Percentiles rank a stretch among this genome's conserved stretches.
These are phyloP conservation scores for Clarias fuscus DNA, from an alignment of 2,797 vertebrate species.

Conservation along the genomic window DNA sequence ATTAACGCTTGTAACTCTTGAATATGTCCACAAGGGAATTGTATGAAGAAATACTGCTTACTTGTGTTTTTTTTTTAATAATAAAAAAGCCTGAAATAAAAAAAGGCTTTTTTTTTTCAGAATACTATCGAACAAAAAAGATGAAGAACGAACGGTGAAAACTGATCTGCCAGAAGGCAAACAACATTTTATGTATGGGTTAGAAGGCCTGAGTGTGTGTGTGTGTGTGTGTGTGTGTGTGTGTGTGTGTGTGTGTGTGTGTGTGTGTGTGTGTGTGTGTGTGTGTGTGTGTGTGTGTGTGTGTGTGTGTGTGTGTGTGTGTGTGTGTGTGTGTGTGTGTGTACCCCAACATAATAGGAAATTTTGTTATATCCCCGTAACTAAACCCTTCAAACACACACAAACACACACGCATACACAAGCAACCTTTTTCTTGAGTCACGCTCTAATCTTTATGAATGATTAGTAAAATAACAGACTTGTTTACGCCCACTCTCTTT, in stretches of 20 bases:
- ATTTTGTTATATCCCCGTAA: not conserved
- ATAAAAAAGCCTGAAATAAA: not conserved
- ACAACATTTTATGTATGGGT: constrained; percentile 19
- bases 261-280: constrained; percentile 21
- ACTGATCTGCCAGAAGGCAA: constrained; percentile 8
- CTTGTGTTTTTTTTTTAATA: constrained; percentile 3
- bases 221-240: constrained; percentile 25
- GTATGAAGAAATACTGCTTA: constrained; percentile 17
- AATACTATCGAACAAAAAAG: not conserved
- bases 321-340: constrained; percentile 23
- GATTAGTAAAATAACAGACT: not conserved
- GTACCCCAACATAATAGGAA: not conserved
- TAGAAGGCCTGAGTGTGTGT: constrained; percentile 9
- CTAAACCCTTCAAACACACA: not conserved
- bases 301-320: constrained; percentile 27
- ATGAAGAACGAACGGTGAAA: constrained; percentile 10
- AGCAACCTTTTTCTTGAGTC: too few species aligned
- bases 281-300: constrained; percentile 15
- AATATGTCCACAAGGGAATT: not conserved
- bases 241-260: constrained; percentile 28
- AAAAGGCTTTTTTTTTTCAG: not conserved
- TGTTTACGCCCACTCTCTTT: not conserved
- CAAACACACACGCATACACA: not conserved
- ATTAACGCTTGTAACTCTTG: not conserved
- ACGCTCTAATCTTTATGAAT: constrained; percentile 3